Conservation (phyloP, 2,888 invertebrate species). For the Danaus chrysippus region DNA sequence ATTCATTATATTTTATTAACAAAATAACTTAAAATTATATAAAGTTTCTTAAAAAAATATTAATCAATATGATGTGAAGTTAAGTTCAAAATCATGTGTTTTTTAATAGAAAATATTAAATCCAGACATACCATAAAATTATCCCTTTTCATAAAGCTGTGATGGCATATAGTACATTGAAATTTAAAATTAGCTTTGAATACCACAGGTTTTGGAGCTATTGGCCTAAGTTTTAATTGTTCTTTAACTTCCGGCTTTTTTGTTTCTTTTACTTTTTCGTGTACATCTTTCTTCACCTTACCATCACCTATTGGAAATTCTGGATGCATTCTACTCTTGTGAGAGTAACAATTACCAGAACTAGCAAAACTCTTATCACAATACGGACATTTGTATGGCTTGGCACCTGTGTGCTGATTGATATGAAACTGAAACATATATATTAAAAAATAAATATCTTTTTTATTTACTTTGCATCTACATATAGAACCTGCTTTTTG, state of each 20-base stretch:
- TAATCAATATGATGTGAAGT: too few species aligned
- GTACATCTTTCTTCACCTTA: conserved; percentile 21
- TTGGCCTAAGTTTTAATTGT: conserved; percentile 14
- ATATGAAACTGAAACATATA: conserved; percentile 81
- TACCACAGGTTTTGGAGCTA: conserved; percentile 19
- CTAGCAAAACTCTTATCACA: conserved; percentile 86
- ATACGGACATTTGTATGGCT: conserved; percentile 86
- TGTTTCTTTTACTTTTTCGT: not conserved
- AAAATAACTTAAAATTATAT: too few species aligned
- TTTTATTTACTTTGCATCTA: too few species aligned
- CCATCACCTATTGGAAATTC: conserved; percentile 25
- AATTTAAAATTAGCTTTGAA: conserved; percentile 53
- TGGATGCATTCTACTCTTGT: conserved; percentile 85
- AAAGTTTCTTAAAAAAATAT: too few species aligned
- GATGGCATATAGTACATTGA: conserved; percentile 55
- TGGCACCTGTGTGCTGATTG: conserved; percentile 86
- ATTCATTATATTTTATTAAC: too few species aligned
- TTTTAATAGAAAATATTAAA: not conserved
- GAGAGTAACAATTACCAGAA: conserved; percentile 86
- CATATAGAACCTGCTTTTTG: too few species aligned
- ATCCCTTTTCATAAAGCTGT: conserved; percentile 58
- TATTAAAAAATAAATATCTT: not conserved
- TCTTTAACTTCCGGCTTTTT: conserved; percentile 2
- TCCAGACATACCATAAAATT: conserved; percentile 56
- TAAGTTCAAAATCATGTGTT: too few species aligned